Conservation (phyloP, 2,113 vertebrate species). For the Scortum barcoo region DNA sequence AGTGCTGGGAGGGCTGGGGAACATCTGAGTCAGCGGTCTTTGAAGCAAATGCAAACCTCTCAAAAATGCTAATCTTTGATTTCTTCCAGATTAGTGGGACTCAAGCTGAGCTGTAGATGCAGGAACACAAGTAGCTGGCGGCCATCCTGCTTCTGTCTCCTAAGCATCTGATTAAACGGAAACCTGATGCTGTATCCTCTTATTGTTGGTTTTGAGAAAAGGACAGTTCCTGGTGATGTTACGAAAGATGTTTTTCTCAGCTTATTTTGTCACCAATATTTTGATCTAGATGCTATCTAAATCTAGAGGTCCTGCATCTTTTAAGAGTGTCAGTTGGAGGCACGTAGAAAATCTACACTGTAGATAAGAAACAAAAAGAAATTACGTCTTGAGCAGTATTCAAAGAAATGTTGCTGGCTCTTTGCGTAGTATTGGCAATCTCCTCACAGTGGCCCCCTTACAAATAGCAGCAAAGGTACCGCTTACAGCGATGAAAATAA, state of each 20-base stretch:
- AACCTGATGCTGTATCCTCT: conserved; percentile 58
- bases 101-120: conserved; percentile 74
- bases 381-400: conserved; percentile 22
- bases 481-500: conserved; percentile 31
- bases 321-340: not conserved
- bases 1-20: conserved; percentile 45
- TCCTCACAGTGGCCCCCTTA: not conserved
- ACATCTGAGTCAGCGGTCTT: conserved; percentile 76
- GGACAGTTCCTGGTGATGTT: conserved; percentile 49
- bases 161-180: conserved; percentile 73
- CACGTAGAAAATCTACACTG: not conserved
- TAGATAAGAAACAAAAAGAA: conserved; percentile 25
- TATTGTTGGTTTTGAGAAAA: conserved; percentile 58
- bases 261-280: conserved; percentile 34
- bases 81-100: conserved; percentile 79
- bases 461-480: conserved; percentile 29
- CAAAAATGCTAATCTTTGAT: conserved; percentile 84
- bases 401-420: conserved; percentile 34
- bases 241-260: conserved; percentile 22
- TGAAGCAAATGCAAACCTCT: conserved; percentile 75
- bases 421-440: conserved; percentile 7
- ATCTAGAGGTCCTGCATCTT: not conserved
- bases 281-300: not conserved
- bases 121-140: conserved; percentile 72
- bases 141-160: conserved; percentile 63